phyloP scores from a whole-genome alignment of 2,797 vertebrate species.

The Notolepis coatsorum region DNA sequence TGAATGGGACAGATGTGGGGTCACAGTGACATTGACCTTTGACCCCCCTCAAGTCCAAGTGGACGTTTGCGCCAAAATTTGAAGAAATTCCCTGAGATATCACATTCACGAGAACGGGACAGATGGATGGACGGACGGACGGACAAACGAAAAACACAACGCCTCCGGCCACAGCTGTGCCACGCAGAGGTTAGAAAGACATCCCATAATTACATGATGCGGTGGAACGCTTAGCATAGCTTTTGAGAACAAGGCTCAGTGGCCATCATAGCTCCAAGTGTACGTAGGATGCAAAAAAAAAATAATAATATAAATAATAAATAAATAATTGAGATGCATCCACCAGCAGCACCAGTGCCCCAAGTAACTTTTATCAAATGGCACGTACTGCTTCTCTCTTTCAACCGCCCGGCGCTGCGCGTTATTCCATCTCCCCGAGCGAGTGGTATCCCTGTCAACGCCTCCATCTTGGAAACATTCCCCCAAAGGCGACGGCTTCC shows the following conservation, averaged over 20 bases:
- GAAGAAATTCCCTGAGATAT: too few species aligned
- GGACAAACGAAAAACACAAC: too few species aligned
- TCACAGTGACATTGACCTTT: too few species aligned
- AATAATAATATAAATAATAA: too few species aligned
- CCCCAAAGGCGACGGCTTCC: slow-evolving; percentile 56
- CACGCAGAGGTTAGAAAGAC: too few species aligned
- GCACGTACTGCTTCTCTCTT: slow-evolving; percentile 21
- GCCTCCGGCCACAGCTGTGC: too few species aligned
- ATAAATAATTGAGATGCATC: slow-evolving; percentile 20
- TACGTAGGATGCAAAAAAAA: slow-evolving; percentile 18
- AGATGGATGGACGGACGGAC: too few species aligned
- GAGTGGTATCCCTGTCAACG: slow-evolving; percentile 42
- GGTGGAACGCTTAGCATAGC: neutral
- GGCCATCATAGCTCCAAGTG: neutral
- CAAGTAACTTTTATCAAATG: slow-evolving; percentile 54
- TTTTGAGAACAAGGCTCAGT: neutral
- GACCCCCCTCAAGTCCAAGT: too few species aligned
- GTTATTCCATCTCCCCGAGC: slow-evolving; percentile 50
- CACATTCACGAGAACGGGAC: too few species aligned
- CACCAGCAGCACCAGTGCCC: slow-evolving; percentile 2
- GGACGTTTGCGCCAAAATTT: too few species aligned
- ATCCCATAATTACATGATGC: slow-evolving; percentile 5
- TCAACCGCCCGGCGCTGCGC: slow-evolving; percentile 17
- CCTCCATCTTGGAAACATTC: slow-evolving; percentile 49
- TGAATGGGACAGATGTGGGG: too few species aligned